phyloP scores from a whole-genome alignment of 1,140 invertebrate genomes.

The Drosophila rhopaloa region DNA sequence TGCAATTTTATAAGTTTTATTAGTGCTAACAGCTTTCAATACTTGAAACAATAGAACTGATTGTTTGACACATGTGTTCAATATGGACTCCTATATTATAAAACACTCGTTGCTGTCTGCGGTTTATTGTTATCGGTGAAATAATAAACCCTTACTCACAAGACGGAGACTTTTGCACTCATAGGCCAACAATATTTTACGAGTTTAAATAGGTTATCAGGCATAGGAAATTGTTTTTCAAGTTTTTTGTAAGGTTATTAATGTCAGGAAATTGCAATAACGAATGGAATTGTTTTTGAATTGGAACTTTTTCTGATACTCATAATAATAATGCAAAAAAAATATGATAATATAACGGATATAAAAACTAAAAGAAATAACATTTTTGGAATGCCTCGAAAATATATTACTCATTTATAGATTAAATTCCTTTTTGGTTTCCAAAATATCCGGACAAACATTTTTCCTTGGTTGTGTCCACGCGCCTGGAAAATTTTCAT shows the following conservation, averaged over 20 bases:
- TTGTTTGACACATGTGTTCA: conserved; percentile 3
- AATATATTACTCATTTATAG: no score
- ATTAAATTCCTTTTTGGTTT: no score
- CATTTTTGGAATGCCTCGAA: no score
- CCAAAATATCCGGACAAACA: conserved; percentile 8
- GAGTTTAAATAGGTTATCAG: conserved; percentile 15
- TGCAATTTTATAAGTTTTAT: conserved; percentile 19
- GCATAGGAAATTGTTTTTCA: neutral
- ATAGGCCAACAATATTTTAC: conserved; percentile 11
- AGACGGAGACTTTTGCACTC: neutral
- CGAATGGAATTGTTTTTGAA: neutral
- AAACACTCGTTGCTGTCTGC: neutral
- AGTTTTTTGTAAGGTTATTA: conserved; percentile 3
- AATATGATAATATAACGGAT: no score
- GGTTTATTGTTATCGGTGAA: conserved; percentile 25
- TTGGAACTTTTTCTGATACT: neutral
- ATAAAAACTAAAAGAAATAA: no score
- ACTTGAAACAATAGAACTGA: neutral
- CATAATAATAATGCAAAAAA: no score
- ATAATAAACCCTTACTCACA: conserved; percentile 25
- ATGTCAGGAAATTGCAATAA: neutral
- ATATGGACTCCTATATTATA: neutral
- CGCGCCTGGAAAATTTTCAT: conserved; percentile 55
- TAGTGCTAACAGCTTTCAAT: conserved; percentile 8
- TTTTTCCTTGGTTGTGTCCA: conserved; percentile 34